Base-by-base conservation (phyloP, 2,113 vertebrate genomes). In the Hoplias malabaricus region DNA sequence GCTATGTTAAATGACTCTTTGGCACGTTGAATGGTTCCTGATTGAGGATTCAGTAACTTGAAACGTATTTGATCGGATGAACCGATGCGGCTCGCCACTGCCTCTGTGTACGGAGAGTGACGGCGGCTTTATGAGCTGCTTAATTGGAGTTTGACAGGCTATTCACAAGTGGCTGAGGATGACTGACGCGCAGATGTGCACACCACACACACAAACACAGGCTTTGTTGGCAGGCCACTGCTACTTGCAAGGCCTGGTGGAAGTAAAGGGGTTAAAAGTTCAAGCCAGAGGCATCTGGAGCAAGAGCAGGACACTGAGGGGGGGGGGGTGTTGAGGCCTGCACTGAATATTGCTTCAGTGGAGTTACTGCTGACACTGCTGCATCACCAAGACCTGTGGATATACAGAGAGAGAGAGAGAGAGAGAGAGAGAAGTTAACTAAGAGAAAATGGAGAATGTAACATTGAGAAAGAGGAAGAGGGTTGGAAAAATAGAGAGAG, bases 261-360 rank as follows among this genome's bases (percentile, higher is more conserved):
- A 80, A 46, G 75, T 83, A 76, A 82, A 83, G 76, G 80, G 87
- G 90, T 89, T 86, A 88, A 90, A 90, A 90, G 89, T 92, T 91
- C 87, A 69, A 4, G 56, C 69, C 50, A 25, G 2, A 83, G 43
- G 23, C 42, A 77, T 74, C 77, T 77, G 62, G 19, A 63, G 69
- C 46, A 25, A 73, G 36, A 48, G 66, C 67, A 31, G 50, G 21
- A 59, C 79, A 65, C 27, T 19, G 46, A 8, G 19, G 2, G 56
- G 56, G 33, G 11, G 61, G 40, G 27, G n/a, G 21, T 11, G 16
- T 19, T 19, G 1, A 0, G 53, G 19, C 46, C 21, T 25, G 34
- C 0, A 33, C n/a, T 85, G 87, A 86, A 86, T 87, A 84, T 85
- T 87, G 88, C 87, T 90, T 93, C 90, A 91, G 90, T 87, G 87